Evolutionary conservation across 2,888 invertebrate genomes (phyloP).

Genomic region (Drosophila yooni): DNA sequence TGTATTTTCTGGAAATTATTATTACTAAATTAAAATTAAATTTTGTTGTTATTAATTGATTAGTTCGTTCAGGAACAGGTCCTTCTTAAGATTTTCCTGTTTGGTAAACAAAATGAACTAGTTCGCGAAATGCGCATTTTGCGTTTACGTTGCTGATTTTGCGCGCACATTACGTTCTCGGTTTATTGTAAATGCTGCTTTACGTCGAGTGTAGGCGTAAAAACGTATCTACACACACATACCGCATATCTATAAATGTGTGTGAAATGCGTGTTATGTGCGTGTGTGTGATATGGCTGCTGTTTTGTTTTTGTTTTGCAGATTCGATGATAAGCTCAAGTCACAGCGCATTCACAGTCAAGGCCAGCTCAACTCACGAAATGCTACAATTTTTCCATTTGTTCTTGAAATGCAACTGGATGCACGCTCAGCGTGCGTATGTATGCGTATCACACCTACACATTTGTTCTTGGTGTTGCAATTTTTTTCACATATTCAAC

Average conservation of each 20-base stretch:
- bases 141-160: conserved; percentile 31
- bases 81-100: neutral
- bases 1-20: neutral
- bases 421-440: conserved; percentile 23
- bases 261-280: conserved; percentile 23
- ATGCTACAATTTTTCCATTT: conserved; percentile 10
- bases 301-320: conserved; percentile 62
- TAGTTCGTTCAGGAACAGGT: neutral
- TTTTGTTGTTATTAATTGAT: neutral
- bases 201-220: conserved; percentile 55
- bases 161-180: conserved; percentile 30
- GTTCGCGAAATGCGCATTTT: conserved; percentile 5
- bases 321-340: conserved; percentile 50
- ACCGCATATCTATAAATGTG: conserved; percentile 35
- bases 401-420: conserved; percentile 34
- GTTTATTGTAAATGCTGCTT: conserved; percentile 42
- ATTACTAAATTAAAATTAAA: neutral
- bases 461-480: conserved; percentile 44
- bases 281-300: conserved; percentile 46
- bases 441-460: conserved; percentile 51
- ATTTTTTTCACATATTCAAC: conserved; percentile 19
- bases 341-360: conserved; percentile 31
- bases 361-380: conserved; percentile 29
- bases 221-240: conserved; percentile 49
- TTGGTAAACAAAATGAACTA: conserved; percentile 10